Evolutionary conservation across 1,140 invertebrate species (phyloP).

Genomic region (Berghia stephanieae): DNA sequence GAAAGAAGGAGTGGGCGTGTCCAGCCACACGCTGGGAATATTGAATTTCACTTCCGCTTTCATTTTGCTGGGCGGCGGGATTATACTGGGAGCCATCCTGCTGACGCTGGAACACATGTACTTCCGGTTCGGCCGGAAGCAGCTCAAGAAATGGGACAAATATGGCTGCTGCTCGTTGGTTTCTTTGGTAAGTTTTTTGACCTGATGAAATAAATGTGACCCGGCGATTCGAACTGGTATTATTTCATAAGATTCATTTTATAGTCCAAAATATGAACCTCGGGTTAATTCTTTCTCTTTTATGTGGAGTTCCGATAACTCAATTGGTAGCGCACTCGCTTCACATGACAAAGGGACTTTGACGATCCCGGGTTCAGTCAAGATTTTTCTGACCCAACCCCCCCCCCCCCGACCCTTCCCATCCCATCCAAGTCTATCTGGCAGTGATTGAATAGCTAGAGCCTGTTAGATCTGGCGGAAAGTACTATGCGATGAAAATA

Average conservation of each 20-base stretch:
- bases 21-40: slow-evolving; percentile 86
- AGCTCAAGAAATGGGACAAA: slow-evolving; percentile 86
- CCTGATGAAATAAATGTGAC: background rate
- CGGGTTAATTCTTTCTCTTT: too few species aligned
- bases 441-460: too few species aligned
- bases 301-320: too few species aligned
- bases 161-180: slow-evolving; percentile 91
- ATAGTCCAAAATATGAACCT: background rate
- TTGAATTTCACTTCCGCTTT: slow-evolving; percentile 96
- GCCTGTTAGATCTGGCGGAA: too few species aligned
- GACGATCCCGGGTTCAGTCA: too few species aligned
- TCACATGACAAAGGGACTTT: too few species aligned
- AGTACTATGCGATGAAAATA: too few species aligned
- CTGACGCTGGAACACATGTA: slow-evolving; percentile 91
- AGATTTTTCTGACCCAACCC: too few species aligned
- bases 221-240: background rate
- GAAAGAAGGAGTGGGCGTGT: slow-evolving; percentile 50
- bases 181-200: slow-evolving; percentile 75
- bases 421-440: too few species aligned
- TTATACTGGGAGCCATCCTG: slow-evolving; percentile 85
- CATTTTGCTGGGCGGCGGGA: slow-evolving; percentile 91
- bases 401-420: too few species aligned
- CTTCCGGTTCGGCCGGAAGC: slow-evolving; percentile 87
- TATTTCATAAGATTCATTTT: background rate
- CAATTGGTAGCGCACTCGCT: too few species aligned